Evolutionary conservation across 2,113 vertebrate species (phyloP), one percentile per base, ranked within the genome.

Genomic region (Paratilapia polleni): DNA sequence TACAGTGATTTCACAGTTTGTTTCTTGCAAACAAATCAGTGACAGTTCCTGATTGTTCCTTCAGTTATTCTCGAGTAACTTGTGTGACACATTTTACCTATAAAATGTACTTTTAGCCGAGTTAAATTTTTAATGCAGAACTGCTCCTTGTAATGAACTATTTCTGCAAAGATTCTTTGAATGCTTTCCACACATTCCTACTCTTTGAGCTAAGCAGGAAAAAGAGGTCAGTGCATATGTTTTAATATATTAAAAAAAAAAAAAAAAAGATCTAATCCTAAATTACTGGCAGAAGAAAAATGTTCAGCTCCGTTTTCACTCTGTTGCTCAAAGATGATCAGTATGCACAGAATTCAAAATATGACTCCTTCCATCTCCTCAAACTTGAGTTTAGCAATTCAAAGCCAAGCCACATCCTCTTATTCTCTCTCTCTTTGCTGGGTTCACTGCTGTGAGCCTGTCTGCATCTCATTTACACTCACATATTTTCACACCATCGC

Each of bases 381-480:
- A 88, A 81, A 91, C 83, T 88, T 86, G 61, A 90, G 89, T 85
- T 91, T 80, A 88, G 85, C 84, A 81, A 87, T 83, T 91, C 84
- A 87, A 90, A 92, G 86, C 88, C 90, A 91, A 91, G 87, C 91
- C 91, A 93, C 89, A 90, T 91, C 88, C 89, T 88, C 82, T 84
- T 54, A 54, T n/a, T n/a, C 68, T 83, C 63, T 43, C 60, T 61
- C 57, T 75, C 75, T 83, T 31, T 62, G 70, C 76, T 81, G 75
- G 59, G n/a, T 58, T 78, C 82, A 81, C 85, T 92, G 89, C 93
- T 93, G 91, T 87, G 93, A 92, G 87, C 83, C 92, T 93, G 94
- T 93, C 95, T 95, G 94, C 91, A 94, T 94, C 95, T 95, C 94
- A 95, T 95, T 95, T 94, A 91, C 94, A 91, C 93, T 91, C 93